Conservation (phyloP, 2,888 invertebrate genomes). For the Folsomia manolachei region DNA sequence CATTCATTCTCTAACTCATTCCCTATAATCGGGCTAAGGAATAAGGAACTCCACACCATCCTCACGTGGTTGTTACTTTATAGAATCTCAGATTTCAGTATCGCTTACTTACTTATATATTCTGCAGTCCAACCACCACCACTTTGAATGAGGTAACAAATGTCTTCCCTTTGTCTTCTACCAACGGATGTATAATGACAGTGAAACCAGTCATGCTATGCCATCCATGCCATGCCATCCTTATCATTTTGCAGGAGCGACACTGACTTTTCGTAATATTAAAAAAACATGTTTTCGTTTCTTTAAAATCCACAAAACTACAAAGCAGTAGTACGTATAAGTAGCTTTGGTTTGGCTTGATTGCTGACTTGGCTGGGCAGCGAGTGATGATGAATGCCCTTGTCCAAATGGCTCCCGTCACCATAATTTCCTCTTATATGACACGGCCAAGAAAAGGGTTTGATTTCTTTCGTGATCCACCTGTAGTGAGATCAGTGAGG, state of each 20-base stretch:
- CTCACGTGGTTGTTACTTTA: not conserved
- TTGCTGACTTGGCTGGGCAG: not conserved
- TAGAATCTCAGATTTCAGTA: not conserved
- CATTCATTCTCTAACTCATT: slow-evolving; percentile 14
- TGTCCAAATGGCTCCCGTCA: slow-evolving; percentile 6
- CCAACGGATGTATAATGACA: slow-evolving; percentile 22
- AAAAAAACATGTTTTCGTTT: slow-evolving; percentile 7
- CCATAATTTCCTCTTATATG: slow-evolving; percentile 2
- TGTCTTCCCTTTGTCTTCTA: slow-evolving; percentile 15
- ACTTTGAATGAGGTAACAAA: not conserved
- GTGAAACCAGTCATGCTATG: slow-evolving; percentile 18
- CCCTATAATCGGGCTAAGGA: slow-evolving; percentile 1
- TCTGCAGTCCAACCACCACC: slow-evolving; percentile 9
- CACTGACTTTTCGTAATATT: not conserved
- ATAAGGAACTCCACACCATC: too few relatives aligned
- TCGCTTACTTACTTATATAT: not conserved
- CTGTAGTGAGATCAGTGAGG: not conserved
- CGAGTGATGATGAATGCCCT: not conserved
- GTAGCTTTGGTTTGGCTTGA: too few relatives aligned
- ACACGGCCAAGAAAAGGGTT: not conserved
- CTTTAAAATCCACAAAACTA: slow-evolving; percentile 14
- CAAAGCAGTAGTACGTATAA: not conserved
- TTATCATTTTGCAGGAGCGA: not conserved
- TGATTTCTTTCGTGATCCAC: not conserved
- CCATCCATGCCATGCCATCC: too few relatives aligned